Conservation (phyloP, 2,888 invertebrate genomes). For the Caenorhabditis angaria region DNA sequence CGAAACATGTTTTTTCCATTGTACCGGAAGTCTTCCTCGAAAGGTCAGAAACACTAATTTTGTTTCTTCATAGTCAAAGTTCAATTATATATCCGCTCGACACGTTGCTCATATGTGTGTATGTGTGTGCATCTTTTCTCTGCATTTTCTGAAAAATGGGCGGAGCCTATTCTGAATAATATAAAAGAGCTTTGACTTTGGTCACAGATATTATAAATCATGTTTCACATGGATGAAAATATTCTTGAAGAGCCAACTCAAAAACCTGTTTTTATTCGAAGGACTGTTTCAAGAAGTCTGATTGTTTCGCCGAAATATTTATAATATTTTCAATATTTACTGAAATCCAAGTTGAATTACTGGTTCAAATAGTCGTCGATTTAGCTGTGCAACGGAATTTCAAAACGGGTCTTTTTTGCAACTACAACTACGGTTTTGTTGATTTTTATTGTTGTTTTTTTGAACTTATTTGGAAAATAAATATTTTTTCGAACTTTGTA, state of each 20-base stretch:
- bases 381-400: too few species aligned
- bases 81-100: not conserved
- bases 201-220: not conserved
- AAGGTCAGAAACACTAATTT: not conserved
- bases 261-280: not conserved
- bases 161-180: not conserved
- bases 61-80: not conserved
- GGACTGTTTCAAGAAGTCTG: not conserved
- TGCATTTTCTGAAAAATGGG: not conserved
- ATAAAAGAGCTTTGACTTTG: not conserved
- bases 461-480: too few species aligned
- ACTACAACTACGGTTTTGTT: not conserved
- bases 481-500: too few species aligned
- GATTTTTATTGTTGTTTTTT: not conserved
- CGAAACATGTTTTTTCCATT: not conserved
- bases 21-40: not conserved
- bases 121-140: not conserved
- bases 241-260: not conserved
- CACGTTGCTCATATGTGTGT: not conserved
- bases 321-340: not conserved
- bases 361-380: too few species aligned
- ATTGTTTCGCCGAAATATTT: not conserved
- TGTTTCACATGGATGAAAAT: not conserved
- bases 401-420: too few species aligned
- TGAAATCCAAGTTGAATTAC: too few species aligned